phyloP scores from a whole-genome alignment of 1,140 invertebrate genomes.

The Danaus melanippus region DNA sequence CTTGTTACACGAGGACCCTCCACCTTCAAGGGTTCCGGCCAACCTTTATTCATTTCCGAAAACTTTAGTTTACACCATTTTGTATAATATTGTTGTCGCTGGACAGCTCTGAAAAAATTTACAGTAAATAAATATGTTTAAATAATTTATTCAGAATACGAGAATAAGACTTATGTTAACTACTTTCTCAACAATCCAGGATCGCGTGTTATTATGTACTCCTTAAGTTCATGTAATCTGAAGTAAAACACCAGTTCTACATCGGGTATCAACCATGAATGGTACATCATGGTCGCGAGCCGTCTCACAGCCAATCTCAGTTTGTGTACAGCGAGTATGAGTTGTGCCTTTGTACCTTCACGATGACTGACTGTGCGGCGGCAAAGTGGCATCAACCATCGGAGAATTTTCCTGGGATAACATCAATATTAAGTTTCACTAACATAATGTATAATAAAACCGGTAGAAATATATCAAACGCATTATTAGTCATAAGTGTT shows the following conservation, averaged over 20 bases:
- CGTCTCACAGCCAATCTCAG: slow-evolving; percentile 75
- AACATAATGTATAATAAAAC: too few species aligned
- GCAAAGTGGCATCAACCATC: slow-evolving; percentile 73
- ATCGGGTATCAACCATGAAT: slow-evolving; percentile 77
- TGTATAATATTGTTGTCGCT: slow-evolving; percentile 74
- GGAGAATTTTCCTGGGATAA: slow-evolving; percentile 41
- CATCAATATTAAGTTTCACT: neutral
- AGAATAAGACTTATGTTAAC: too few species aligned
- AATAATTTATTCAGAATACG: neutral
- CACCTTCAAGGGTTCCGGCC: slow-evolving; percentile 64
- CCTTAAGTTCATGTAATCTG: slow-evolving; percentile 76
- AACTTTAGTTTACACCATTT: slow-evolving; percentile 75
- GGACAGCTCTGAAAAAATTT: slow-evolving; percentile 73
- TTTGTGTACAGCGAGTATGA: slow-evolving; percentile 74
- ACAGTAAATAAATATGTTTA: neutral
- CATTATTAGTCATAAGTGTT: too few species aligned
- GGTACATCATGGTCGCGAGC: slow-evolving; percentile 74
- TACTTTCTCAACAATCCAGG: slow-evolving; percentile 78
- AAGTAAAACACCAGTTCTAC: slow-evolving; percentile 80
- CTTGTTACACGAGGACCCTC: slow-evolving; percentile 21
- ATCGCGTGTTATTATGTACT: slow-evolving; percentile 72
- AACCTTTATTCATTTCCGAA: slow-evolving; percentile 76
- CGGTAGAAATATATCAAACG: too few species aligned
- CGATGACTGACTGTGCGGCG: slow-evolving; percentile 75
- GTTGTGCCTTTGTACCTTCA: slow-evolving; percentile 79